Conservation (phyloP, 2,797 vertebrate genomes). For the Muscicapa striata region DNA sequence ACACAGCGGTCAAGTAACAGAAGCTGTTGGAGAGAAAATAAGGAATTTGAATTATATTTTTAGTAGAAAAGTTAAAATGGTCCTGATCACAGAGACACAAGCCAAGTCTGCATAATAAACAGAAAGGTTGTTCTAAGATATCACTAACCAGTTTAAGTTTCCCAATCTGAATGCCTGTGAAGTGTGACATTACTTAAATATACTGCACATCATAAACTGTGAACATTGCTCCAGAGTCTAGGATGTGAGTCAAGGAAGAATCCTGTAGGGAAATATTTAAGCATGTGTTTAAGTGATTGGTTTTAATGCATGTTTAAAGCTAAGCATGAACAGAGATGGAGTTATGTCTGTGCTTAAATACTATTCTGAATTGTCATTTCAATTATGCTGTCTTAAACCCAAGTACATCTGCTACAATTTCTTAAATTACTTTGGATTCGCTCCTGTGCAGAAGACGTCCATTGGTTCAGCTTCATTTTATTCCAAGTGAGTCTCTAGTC, state of each 20-base stretch:
- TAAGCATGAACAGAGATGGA: background rate
- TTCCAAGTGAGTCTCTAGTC: background rate
- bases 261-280: slow-evolving; percentile 7
- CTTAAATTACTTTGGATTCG: slow-evolving; percentile 14
- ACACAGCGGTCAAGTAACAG: background rate
- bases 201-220: background rate
- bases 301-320: slow-evolving; percentile 37
- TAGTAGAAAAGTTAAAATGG: background rate
- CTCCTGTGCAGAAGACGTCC: background rate
- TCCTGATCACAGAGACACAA: background rate
- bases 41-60: background rate
- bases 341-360: slow-evolving; percentile 39
- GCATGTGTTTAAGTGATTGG: background rate
- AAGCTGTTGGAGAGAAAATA: background rate
- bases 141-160: background rate
- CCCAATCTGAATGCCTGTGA: background rate
- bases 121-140: background rate
- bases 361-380: background rate
- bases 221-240: background rate
- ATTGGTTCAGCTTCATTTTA: background rate
- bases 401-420: slow-evolving; percentile 7
- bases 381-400: slow-evolving; percentile 12
- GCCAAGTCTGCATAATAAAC: background rate
- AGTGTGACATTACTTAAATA: slow-evolving; percentile 8
- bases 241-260: background rate